Base-by-base conservation (phyloP, 2,113 vertebrate species). In the Epinephelus fuscoguttatus region DNA sequence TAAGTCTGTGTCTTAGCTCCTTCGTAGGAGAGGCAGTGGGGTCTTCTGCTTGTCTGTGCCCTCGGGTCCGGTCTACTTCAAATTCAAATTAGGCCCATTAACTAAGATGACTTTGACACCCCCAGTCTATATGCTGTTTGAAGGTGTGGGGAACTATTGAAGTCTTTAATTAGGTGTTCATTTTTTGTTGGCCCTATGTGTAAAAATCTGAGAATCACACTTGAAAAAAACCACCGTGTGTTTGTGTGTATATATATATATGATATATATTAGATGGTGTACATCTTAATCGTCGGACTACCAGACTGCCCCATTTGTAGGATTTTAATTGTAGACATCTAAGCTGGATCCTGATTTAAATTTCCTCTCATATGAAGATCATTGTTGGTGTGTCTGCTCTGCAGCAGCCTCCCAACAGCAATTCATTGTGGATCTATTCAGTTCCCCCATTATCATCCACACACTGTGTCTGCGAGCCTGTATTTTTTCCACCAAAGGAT, bases 401-500 rank as follows among this genome's bases (percentile, higher is more conserved):
- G 67, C 62, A 64, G 78, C 79, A 53, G 63, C 64, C 61, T 80
- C 81, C 79, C 59, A 64, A 74, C 57, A 74, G 70, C 69, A 69
- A 52, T 72, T 87, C 63, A 83, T 50, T 78, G 33, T 66, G 55
- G 49, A 75, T 81, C 84, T 70, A 25, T 86, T 89, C 81, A 61
- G 27, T 85, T 77, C 68, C 72, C 42, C 70, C 69, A 85, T 85
- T 81, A 73, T 86, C 79, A 69, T 78, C 57, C 76, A 68, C 75
- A 80, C 84, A 49, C 68, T 71, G 63, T 71, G 84, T 88, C 84
- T 89, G 78, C 56, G 27, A 84, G 71, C 79, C 64, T 37, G 19
- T 49, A 18, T 79, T 67, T 87, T 66, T 86, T 64, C 74, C 84
- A 71, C 70, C 67, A 69, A 76, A 85, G 82, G 83, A 91, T 91